These are phyloP conservation scores for Tenthredo distinguenda DNA, from an alignment of 2,888 invertebrate genomes.

Conservation along the genomic window DNA sequence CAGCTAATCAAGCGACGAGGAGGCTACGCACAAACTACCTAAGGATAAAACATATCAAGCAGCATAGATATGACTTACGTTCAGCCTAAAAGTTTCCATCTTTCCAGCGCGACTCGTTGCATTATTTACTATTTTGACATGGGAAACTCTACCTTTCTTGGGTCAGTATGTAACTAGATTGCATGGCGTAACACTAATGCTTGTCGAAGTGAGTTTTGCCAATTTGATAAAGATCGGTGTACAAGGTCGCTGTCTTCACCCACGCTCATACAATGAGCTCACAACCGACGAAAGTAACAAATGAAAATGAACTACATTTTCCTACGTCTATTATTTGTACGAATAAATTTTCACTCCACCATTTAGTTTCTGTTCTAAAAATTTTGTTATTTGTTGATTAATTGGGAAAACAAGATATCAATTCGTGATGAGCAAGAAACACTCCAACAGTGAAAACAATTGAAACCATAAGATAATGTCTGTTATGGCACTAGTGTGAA, in stretches of 20 bases:
- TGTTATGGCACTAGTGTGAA: constrained; percentile 71
- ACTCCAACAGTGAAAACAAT: neutral
- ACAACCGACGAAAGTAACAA: constrained; percentile 16
- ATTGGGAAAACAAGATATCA: neutral
- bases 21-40: constrained; percentile 24
- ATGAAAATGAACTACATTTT: neutral
- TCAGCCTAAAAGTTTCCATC: neutral
- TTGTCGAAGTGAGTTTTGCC: neutral
- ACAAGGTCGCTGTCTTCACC: neutral
- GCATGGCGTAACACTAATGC: neutral
- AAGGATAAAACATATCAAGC: constrained; percentile 23
- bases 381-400: neutral
- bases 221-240: neutral
- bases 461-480: constrained; percentile 55
- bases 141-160: constrained; percentile 1
- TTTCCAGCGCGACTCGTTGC: constrained; percentile 10
- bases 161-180: neutral
- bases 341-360: constrained; percentile 10
- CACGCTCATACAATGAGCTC: neutral
- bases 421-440: neutral
- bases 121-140: constrained; percentile 17
- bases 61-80: neutral
- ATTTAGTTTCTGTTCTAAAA: neutral
- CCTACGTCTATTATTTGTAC: constrained; percentile 4
- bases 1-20: constrained; percentile 31